Percentiles rank a stretch among this genome's conserved stretches.
Evolutionary conservation across 2,797 vertebrate genomes (phyloP).

Genomic region (Phaenicophaeus curvirostris): DNA sequence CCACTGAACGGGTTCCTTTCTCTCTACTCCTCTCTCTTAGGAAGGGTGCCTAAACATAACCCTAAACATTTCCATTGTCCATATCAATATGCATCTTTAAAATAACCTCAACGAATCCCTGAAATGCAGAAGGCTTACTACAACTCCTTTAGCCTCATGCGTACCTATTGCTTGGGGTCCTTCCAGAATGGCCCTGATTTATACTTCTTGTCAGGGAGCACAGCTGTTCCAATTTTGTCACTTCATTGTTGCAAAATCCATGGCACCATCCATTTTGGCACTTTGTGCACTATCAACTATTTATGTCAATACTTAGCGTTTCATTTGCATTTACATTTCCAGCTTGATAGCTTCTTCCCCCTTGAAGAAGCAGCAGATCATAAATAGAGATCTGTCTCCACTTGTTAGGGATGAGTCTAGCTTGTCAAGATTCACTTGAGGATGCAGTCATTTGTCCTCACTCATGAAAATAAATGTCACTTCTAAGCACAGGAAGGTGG

Average conservation of each 20-base stretch:
- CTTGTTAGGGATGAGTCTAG: conserved; percentile 65
- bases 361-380: conserved; percentile 53
- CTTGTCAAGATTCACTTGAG: conserved; percentile 67
- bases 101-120: background rate
- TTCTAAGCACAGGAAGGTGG: conserved; percentile 49
- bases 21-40: background rate
- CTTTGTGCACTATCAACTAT: conserved; percentile 63
- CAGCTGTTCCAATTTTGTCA: conserved; percentile 47
- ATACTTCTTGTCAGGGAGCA: conserved; percentile 22
- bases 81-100: background rate
- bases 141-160: background rate
- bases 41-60: background rate
- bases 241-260: conserved; percentile 40
- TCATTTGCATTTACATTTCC: conserved; percentile 61
- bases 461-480: conserved; percentile 68
- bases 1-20: background rate
- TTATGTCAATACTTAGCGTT: conserved; percentile 60
- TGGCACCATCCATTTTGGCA: conserved; percentile 36
- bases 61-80: background rate
- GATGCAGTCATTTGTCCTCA: conserved; percentile 66
- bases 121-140: background rate
- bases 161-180: conserved; percentile 9
- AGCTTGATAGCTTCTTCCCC: conserved; percentile 52
- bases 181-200: conserved; percentile 9
- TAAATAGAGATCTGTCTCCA: conserved; percentile 67